Evolutionary conservation across 2,888 invertebrate species (phyloP), one percentile per base, ranked within the genome.

Genomic region (Opisthograptis luteolata): DNA sequence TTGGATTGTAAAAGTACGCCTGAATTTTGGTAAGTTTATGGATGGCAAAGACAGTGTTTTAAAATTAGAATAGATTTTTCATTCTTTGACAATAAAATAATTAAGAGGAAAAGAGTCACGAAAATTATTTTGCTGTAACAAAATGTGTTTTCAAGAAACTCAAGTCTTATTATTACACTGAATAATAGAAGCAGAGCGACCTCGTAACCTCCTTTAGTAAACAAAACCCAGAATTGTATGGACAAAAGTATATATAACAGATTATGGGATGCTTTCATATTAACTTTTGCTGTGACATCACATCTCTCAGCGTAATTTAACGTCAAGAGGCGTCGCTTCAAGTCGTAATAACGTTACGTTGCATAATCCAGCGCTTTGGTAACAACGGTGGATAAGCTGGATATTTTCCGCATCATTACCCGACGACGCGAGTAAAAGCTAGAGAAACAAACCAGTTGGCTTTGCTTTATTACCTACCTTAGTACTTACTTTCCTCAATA

Each of bases 381-480:
- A 68, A 69, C 68, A 59, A 59, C 60, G 64, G 60, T 59, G 64
- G 61, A 60, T 62, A 68, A 71, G 72, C 70, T 67, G 57, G 70
- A 79, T n/a, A 84, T 85, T 87, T 84, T 80, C 80, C 70, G 74
- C 73, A 71, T 79, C 84, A 87, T 87, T 87, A 83, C 80, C 67
- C 73, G 39, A 28, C 52, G 62, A 55, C 52, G 55, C 45, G 51
- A 61, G 59, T 55, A 53, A 68, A 64, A 58, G 58, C 66, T 68
- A 62, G 60, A 63, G 65, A 70, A 49, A 68, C 68, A 70, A 65
- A 61, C 56, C 52, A 58, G 57, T 64, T 48, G 64, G 70, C 65
- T 73, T 70, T 70, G 70, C 73, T 71, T 75, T 73, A 73, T 73
- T 72, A 62, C 68, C 70, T 60, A 56, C 56, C 56, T 55, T 64